These are phyloP conservation scores for Rafetus swinhoei DNA, from an alignment of 2,113 vertebrate species.

Conservation along the genomic window DNA sequence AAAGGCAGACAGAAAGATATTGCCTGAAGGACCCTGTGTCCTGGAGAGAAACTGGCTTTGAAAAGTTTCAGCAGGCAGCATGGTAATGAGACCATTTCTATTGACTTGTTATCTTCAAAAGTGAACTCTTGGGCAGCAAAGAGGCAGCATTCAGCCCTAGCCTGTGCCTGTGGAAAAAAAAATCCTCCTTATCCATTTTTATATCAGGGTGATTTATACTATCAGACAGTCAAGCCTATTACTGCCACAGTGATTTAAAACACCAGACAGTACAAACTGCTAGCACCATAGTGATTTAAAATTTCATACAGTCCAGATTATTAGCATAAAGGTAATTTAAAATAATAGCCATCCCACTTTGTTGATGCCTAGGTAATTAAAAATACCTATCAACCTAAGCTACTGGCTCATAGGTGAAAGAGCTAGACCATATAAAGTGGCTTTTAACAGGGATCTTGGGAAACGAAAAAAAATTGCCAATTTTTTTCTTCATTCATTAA, in stretches of 20 bases:
- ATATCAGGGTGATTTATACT: neutral
- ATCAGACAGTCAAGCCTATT: neutral
- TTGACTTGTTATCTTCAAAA: neutral
- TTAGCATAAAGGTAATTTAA: neutral
- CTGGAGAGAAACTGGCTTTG: neutral
- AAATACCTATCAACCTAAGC: neutral
- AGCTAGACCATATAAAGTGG: neutral
- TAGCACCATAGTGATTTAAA: neutral
- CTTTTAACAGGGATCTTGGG: neutral
- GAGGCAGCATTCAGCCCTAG: neutral
- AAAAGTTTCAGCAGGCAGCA: neutral
- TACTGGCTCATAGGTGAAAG: neutral
- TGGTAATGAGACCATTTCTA: neutral
- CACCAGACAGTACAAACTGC: neutral
- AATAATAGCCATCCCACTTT: neutral
- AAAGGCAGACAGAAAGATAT: neutral
- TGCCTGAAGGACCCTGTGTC: conserved; percentile 13
- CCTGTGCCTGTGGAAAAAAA: neutral
- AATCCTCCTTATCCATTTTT: neutral
- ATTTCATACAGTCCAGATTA: neutral
- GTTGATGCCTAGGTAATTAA: neutral
- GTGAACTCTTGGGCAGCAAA: neutral
- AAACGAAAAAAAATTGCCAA: neutral
- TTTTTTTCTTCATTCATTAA: neutral
- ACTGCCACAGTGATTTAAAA: neutral